Evolutionary conservation across 2,888 invertebrate genomes (phyloP), one percentile per base, ranked within the genome.

Genomic region (Pyralis farinalis): DNA sequence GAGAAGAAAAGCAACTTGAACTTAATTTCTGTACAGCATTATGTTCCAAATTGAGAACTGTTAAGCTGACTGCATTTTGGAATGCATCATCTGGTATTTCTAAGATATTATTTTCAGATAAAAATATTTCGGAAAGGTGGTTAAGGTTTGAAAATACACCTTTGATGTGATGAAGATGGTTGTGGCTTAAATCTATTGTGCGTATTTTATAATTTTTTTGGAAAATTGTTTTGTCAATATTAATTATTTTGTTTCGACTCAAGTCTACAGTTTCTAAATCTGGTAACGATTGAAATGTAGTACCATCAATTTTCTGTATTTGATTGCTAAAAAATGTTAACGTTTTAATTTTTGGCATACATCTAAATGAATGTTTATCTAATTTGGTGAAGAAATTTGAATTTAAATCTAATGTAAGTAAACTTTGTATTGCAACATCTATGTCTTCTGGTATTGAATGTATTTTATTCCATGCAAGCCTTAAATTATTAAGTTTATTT

Each of bases 21-120:
- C 96, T 94, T 45, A 97, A 90, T 50, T 92, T 90, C 37, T 94
- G 90, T 46, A 97, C 94, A 12, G 96, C 95, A 74, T 97, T 97
- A 50, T 96, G 94, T 67, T 97, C 96, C 56, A 97, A 84, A 78
- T 97, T 95, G 37, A 97, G 92, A 43, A 96, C 95, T 8, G 94
- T 93, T 43, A 97, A 86, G 49, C 93, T 93, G 0, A 91, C 85
- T 3, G 95, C 94, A 49, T 95, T 95, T 11, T 92, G 92, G 66
- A 96, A 97, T 28, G 96, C 94, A 56, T 96, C 94, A 4, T 93
- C 91, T 0, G 95, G 93, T 55, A 97, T 91, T 68, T 96, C 95
- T 21, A 96, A 81, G 44, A 97, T 95, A 73, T 97, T 97, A 72
- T 97, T 97, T 77, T 96, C 96, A 1, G 95, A 94, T 10, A 97